Conservation (phyloP, 2,888 invertebrate species). For the Scaptomyza reducta region DNA sequence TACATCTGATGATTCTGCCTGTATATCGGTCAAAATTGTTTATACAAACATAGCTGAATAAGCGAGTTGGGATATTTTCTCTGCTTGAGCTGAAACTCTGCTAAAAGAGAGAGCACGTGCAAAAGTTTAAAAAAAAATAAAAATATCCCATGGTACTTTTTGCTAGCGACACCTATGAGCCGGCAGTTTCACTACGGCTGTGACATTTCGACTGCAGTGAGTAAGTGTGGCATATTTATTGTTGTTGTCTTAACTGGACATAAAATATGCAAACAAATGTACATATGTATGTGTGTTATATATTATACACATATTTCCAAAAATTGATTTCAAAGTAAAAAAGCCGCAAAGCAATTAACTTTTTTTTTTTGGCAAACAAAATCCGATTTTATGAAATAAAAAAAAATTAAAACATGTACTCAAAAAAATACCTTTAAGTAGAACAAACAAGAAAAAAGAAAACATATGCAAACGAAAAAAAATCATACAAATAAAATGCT, state of each 20-base stretch:
- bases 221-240: background rate
- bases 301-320: conserved; percentile 1
- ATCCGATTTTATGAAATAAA: conserved; percentile 47
- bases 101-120: conserved; percentile 1
- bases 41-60: too few species aligned
- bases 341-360: conserved; percentile 58
- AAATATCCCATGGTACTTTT: conserved; percentile 37
- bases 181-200: conserved; percentile 5
- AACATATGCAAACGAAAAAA: conserved; percentile 1
- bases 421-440: background rate
- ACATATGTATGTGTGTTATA: background rate
- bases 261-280: background rate
- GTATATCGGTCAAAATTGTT: too few species aligned
- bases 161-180: conserved; percentile 39
- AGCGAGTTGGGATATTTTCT: background rate
- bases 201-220: background rate
- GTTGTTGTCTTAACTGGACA: too few species aligned
- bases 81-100: conserved; percentile 1
- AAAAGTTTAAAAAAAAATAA: conserved; percentile 6
- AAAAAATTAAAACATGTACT: conserved; percentile 6
- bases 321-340: conserved; percentile 52
- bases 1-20: too few species aligned
- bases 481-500: conserved; percentile 16
- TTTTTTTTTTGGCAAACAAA: conserved; percentile 24
- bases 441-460: background rate